Percentiles rank a stretch among this genome's conserved stretches.
Evolutionary conservation across 2,888 invertebrate species (phyloP).

Genomic region (Microlaimidae sp.): DNA sequence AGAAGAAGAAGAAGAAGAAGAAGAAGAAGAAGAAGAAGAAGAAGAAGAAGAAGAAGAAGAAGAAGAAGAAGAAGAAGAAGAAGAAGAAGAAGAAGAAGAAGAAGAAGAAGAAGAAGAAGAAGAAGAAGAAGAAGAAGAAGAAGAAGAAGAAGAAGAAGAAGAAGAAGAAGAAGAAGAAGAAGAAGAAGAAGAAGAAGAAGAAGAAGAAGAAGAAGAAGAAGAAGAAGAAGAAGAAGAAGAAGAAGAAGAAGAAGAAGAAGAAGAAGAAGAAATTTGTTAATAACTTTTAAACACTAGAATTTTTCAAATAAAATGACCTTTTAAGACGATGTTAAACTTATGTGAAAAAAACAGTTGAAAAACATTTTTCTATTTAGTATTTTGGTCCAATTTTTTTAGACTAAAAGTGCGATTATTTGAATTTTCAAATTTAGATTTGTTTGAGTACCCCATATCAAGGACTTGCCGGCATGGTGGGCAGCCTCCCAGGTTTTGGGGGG

Average conservation of each 20-base stretch:
- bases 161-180: slow-evolving; percentile 9
- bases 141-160: slow-evolving; percentile 9
- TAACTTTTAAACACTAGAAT: no score
- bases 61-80: slow-evolving; percentile 9
- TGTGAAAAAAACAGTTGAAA: no score
- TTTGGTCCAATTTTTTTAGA: no score
- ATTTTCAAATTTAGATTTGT: no score
- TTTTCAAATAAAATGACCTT: no score
- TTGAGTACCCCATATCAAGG: no score
- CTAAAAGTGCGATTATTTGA: no score
- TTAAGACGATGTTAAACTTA: no score
- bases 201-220: slow-evolving; percentile 9
- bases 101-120: slow-evolving; percentile 9
- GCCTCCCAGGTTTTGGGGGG: no score
- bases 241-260: slow-evolving; percentile 9
- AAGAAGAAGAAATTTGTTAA: slow-evolving; percentile 5
- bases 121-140: slow-evolving; percentile 9
- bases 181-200: slow-evolving; percentile 9
- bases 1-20: slow-evolving; percentile 9
- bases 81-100: slow-evolving; percentile 9
- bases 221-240: slow-evolving; percentile 9
- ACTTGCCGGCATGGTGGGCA: no score
- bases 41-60: slow-evolving; percentile 9
- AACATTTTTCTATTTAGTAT: no score
- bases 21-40: slow-evolving; percentile 9